These are phyloP conservation scores for Hylaeus volcanicus DNA, from an alignment of 1,140 invertebrate genomes.

Conservation along the genomic window DNA sequence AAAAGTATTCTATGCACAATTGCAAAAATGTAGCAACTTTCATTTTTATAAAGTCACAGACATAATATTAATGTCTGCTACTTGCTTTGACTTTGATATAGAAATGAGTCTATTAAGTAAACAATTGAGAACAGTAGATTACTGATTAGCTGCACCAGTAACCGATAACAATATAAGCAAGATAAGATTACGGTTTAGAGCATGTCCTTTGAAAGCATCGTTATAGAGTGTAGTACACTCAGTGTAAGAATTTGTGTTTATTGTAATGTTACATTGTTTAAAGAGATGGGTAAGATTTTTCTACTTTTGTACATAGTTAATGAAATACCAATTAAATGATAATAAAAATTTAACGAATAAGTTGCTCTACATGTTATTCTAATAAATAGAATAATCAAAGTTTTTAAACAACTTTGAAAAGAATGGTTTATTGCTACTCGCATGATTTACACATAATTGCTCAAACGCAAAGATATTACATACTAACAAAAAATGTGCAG, in stretches of 20 bases:
- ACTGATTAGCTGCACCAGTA: conserved; percentile 35
- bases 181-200: conserved; percentile 54
- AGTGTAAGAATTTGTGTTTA: background rate
- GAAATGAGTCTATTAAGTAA: conserved; percentile 31
- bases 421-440: conserved; percentile 16
- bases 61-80: conserved; percentile 29
- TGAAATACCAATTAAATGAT: background rate
- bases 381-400: background rate
- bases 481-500: background rate
- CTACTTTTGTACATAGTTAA: background rate
- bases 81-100: conserved; percentile 20
- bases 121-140: conserved; percentile 28
- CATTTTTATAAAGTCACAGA: conserved; percentile 52
- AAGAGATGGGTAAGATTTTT: conserved; percentile 4
- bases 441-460: background rate
- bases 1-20: conserved; percentile 36
- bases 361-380: background rate
- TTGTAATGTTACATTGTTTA: background rate
- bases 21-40: conserved; percentile 24
- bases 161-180: conserved; percentile 41
- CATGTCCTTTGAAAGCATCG: conserved; percentile 1
- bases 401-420: background rate
- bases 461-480: background rate
- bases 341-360: background rate
- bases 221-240: background rate